These are phyloP conservation scores for Leptosomus discolor DNA, from an alignment of 2,113 vertebrate genomes.

Conservation along the genomic window DNA sequence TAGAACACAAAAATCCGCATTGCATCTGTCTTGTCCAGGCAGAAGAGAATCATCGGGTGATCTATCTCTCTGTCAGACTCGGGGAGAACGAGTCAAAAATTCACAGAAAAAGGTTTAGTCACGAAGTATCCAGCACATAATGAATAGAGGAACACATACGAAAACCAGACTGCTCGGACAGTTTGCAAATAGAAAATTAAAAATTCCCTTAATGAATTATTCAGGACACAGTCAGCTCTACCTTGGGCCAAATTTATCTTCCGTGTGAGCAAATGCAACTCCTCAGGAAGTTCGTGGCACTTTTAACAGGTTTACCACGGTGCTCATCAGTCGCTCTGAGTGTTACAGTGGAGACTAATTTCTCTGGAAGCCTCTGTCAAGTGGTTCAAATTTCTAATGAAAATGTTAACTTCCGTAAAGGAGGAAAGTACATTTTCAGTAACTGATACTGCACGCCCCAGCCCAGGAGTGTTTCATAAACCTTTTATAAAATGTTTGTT, in stretches of 20 bases:
- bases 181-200: background rate
- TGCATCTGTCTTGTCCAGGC: background rate
- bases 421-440: background rate
- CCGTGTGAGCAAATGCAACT: fast-evolving
- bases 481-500: background rate
- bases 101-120: background rate
- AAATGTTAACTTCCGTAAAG: background rate
- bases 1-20: fast-evolving
- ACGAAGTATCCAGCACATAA: fast-evolving
- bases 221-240: background rate
- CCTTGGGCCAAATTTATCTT: background rate
- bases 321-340: fast-evolving
- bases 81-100: background rate
- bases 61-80: background rate
- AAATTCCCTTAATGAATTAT: background rate
- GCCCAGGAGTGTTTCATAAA: background rate
- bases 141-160: background rate
- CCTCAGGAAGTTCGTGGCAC: background rate
- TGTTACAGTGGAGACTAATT: background rate
- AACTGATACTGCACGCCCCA: fast-evolving
- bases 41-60: fast-evolving
- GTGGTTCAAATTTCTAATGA: background rate
- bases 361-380: background rate
- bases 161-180: background rate
- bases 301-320: background rate